Conservation (phyloP, 1,140 invertebrate species). For the Pomacea maculata region DNA sequence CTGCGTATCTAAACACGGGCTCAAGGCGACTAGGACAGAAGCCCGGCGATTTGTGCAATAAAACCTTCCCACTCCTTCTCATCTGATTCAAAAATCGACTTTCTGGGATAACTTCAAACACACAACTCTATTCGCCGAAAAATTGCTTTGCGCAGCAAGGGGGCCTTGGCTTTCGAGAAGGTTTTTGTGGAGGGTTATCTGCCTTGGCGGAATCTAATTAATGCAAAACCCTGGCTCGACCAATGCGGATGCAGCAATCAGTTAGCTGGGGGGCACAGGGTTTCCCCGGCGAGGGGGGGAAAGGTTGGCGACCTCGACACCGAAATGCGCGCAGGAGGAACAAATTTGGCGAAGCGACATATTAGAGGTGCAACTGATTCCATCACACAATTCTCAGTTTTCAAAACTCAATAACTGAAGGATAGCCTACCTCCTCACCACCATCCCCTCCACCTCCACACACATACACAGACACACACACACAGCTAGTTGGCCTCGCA, state of each 20-base stretch:
- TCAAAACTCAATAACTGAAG: too few relatives aligned
- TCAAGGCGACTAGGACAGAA: not conserved
- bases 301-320: too few relatives aligned
- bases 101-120: constrained; percentile 22
- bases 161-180: not conserved
- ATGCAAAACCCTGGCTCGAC: not conserved
- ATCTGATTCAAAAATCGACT: constrained; percentile 23
- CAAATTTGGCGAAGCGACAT: too few relatives aligned
- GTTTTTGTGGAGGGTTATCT: not conserved
- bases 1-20: constrained; percentile 14
- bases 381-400: too few relatives aligned
- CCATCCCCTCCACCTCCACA: too few relatives aligned
- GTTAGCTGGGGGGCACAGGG: too few relatives aligned
- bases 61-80: constrained; percentile 20
- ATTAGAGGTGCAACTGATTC: too few relatives aligned
- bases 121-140: constrained; percentile 15
- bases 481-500: too few relatives aligned
- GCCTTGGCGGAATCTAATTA: constrained; percentile 6
- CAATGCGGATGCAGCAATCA: constrained; percentile 5
- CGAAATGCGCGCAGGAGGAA: too few relatives aligned
- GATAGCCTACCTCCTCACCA: too few relatives aligned
- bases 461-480: too few relatives aligned
- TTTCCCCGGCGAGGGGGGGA: too few relatives aligned
- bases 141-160: constrained; percentile 21
- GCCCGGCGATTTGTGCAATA: constrained; percentile 18